Conservation (phyloP, 2,888 invertebrate species). For the Chamaedrilus cognettii region DNA sequence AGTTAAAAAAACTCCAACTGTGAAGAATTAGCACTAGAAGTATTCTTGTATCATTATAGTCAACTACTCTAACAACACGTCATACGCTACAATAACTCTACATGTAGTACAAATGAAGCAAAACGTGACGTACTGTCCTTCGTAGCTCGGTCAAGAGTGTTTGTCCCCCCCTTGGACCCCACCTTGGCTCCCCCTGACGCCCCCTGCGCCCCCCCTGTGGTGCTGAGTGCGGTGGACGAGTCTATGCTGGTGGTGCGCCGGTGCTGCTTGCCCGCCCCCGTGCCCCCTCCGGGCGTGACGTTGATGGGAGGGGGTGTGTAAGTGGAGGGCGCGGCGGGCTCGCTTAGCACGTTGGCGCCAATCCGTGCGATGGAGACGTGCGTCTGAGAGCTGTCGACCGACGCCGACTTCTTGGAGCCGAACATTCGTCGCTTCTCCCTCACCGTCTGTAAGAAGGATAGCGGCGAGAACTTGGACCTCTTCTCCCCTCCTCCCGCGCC, state of each 20-base stretch:
- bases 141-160: no score
- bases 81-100: no score
- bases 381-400: conserved; percentile 35
- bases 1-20: no score
- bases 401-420: conserved; percentile 30
- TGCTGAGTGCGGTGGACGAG: not conserved
- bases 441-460: conserved; percentile 31
- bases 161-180: no score
- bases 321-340: conserved; percentile 32
- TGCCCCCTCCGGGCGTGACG: not conserved
- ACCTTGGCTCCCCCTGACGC: no score
- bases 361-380: conserved; percentile 25
- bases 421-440: conserved; percentile 37
- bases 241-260: not conserved
- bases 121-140: no score
- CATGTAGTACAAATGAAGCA: no score
- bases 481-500: not conserved
- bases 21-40: no score
- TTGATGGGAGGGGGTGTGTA: conserved; percentile 10
- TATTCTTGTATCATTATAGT: no score
- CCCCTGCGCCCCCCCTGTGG: no score
- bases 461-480: conserved; percentile 10
- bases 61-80: no score
- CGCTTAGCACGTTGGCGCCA: conserved; percentile 27
- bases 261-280: not conserved